phyloP scores from a whole-genome alignment of 2,797 vertebrate genomes.

The Eidolon dupreanum region DNA sequence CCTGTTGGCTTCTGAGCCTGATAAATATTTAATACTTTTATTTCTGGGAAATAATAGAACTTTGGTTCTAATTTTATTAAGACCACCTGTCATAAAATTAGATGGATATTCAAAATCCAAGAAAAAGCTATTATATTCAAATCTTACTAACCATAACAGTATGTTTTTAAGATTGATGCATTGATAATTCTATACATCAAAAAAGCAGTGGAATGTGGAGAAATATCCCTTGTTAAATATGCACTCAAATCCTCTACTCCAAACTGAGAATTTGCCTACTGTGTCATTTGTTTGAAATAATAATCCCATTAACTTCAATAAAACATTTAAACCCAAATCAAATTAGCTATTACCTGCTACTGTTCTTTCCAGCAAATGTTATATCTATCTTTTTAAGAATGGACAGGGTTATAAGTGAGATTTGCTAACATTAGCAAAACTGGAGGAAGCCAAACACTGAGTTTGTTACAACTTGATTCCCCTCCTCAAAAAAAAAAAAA shows the following conservation, averaged over 20 bases:
- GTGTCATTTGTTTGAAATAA: conserved; percentile 46
- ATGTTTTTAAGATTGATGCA: background rate
- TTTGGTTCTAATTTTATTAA: conserved; percentile 28
- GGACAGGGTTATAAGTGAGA: background rate
- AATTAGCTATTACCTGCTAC: conserved; percentile 25
- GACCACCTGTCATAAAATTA: background rate
- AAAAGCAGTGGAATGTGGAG: conserved; percentile 15
- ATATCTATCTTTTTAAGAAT: background rate
- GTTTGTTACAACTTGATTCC: background rate
- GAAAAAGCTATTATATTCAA: background rate
- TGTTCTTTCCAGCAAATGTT: conserved; percentile 24
- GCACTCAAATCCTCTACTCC: background rate
- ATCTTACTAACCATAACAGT: background rate
- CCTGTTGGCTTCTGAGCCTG: conserved; percentile 18
- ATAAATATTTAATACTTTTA: conserved; percentile 9
- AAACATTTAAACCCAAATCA: conserved; percentile 40
- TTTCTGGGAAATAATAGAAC: conserved; percentile 22
- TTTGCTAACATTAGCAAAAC: background rate
- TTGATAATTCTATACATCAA: conserved; percentile 32
- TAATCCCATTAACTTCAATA: conserved; percentile 27
- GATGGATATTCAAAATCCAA: conserved; percentile 27
- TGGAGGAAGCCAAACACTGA: background rate
- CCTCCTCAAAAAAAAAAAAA: background rate
- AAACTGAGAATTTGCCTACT: conserved; percentile 40
- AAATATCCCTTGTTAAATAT: background rate